Conservation (phyloP, 2,113 vertebrate species). For the Canis aureus region DNA sequence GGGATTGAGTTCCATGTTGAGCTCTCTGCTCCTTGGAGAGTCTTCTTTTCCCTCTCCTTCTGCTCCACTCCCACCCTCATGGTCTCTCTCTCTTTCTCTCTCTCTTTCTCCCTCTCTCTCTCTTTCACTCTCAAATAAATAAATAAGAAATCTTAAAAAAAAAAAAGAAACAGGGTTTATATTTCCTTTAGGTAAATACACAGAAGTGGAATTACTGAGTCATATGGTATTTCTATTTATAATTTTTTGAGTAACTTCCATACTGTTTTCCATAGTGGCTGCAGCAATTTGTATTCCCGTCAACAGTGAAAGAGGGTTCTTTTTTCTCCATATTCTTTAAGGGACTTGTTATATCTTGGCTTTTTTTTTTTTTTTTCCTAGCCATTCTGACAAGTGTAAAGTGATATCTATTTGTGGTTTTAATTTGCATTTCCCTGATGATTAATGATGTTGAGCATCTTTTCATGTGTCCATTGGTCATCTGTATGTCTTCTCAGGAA, state of each 20-base stretch:
- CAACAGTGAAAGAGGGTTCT: not conserved
- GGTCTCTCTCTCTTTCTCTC: too few species aligned
- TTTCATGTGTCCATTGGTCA: not conserved
- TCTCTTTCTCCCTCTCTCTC: too few species aligned
- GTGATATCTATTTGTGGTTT: not conserved
- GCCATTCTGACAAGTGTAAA: not conserved
- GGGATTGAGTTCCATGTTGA: not conserved
- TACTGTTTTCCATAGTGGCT: not conserved
- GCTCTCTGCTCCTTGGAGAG: not conserved
- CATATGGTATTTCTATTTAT: not conserved
- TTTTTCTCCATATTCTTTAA: not conserved
- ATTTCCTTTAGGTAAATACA: not conserved
- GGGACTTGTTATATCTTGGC: not conserved
- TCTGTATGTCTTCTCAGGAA: not conserved
- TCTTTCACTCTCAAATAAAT: not conserved
- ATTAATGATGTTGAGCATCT: not conserved
- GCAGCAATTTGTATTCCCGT: not conserved
- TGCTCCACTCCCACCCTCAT: not conserved
- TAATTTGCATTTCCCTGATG: not conserved
- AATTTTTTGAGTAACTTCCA: not conserved
- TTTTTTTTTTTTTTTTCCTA: not conserved
- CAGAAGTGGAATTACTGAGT: not conserved
- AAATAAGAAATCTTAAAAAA: not conserved
- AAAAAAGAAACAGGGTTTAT: not conserved
- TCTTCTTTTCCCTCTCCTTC: not conserved